Base-by-base conservation (phyloP, 2,113 vertebrate species). In the Sminthopsis crassicaudata region DNA sequence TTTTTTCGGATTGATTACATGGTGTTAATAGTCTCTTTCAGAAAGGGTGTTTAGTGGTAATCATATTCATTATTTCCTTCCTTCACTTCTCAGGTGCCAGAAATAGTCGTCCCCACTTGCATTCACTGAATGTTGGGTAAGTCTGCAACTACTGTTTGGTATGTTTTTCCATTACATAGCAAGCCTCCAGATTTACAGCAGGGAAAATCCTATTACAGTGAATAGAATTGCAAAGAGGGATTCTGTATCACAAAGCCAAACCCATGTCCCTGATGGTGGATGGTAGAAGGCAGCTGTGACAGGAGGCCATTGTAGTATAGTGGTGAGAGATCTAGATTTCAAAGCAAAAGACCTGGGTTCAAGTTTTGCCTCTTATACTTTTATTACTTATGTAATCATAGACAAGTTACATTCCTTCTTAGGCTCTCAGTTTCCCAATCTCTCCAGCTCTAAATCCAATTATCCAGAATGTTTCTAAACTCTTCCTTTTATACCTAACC, bases 1-100 rank as follows among this genome's bases (percentile, higher is more conserved):
- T 94, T 93, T 96, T 95, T 96, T 94, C 90, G 94, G 96, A 96
- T 95, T 95, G 95, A 97, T 97, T 96, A 94, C 88, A 46, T 97
- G 97, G 94, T 96, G 91, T 96, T 97, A 97, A 97, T 92, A 95
- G 96, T 95, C 95, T 96, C 67, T 95, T 96, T 95, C 95, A 94
- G 53, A 52, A 90, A 84, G 67, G 67, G 67, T 84, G 93, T 84
- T 91, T 84, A 7, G 23, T 52, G 90, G 52, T 67, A 94, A 96
- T 92, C 53, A 91, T 53, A 91, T 90, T 94, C 89, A 91, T 52
- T 94, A 95, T 95, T 92, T 91, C 93, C 93, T 96, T 93, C 54
- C 24, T 55, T 88, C 89, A 88, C n/a, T 93, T 90, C 92, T 90
- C 94, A n/a, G 92, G 67, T 76, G 88, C 93, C 91, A 48, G 67